Base-by-base conservation (phyloP, 2,797 vertebrate genomes). In the Luscinia megarhynchos region DNA sequence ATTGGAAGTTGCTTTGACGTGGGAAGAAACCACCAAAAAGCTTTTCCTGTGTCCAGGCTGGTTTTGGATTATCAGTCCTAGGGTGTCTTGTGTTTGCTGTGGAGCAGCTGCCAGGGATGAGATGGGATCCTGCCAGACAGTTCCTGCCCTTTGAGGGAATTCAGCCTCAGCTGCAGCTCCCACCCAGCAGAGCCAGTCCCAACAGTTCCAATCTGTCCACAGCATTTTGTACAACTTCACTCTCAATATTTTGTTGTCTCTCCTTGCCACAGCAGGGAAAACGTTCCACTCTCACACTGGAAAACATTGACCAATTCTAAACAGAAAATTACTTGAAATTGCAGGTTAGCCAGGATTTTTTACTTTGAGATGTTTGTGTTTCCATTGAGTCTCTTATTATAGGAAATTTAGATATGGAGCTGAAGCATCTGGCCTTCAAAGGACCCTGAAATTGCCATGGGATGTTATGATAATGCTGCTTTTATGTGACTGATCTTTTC, bases 401-500 rank as follows among this genome's bases (percentile, higher is more conserved):
- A 38, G 93, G 89, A 92, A 93, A 95, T 97, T 94, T 93, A 95
- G 91, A 95, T 94, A 96, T 15, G 68, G 93, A 90, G 88, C 89
- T 89, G 91, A 72, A 95, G 89, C 94, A 96, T 87, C 94, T 95
- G 93, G 96, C 94, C 91, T 97, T 96, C 95, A 96, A 95, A 96
- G 88, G 83, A 95, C 87, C 84, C 95, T 64, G 81, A 93, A 96
- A 94, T 96, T 96, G 96, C 93, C 94, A 87, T 83, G 95, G 95
- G 96, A 96, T 95, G 89, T 96, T 96, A 95, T 92, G 96, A 90
- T 95, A 95, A 95, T 95, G 83, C 76, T 93, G 83, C 93, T 96
- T 95, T 96, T 92, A 93, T 94, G 87, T 73, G 88, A 81, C 95
- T 96, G 95, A 97, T 96, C 96, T 97, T 95, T 95, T 96, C 95